Evolutionary conservation across 2,888 invertebrate genomes (phyloP).

Genomic region (Morpho achilles): DNA sequence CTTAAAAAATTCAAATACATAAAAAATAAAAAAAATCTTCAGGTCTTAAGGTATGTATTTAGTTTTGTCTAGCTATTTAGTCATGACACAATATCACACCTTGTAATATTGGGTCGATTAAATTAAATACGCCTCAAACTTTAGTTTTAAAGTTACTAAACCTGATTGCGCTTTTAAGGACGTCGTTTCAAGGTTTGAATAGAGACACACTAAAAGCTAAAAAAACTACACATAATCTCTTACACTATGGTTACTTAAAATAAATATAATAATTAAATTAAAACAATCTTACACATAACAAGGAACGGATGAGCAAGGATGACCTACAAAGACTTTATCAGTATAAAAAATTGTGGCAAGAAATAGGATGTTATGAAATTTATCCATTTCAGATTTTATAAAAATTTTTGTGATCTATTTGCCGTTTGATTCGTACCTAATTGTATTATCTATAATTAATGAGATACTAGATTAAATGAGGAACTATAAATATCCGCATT

Average conservation of each 20-base stretch:
- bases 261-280: slow-evolving; percentile 30
- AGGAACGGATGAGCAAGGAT: slow-evolving; percentile 23
- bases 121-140: not conserved
- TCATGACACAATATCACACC: not conserved
- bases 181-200: not conserved
- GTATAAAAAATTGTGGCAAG: slow-evolving; percentile 1
- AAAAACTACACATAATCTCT: slow-evolving; percentile 2
- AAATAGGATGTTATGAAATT: not conserved
- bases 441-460: not conserved
- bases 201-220: slow-evolving; percentile 1
- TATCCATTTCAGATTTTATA: too few species aligned
- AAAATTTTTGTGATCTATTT: too few species aligned
- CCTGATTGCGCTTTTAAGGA: not conserved
- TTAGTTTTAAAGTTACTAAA: not conserved
- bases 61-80: not conserved
- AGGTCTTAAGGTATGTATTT: not conserved
- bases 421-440: too few species aligned
- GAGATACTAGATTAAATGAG: slow-evolving; percentile 5
- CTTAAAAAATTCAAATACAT: too few species aligned
- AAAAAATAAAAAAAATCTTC: not conserved
- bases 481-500: not conserved
- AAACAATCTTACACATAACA: slow-evolving; percentile 24
- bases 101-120: not conserved
- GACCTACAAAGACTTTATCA: not conserved
- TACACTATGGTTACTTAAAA: slow-evolving; percentile 10